Evolutionary conservation across 37 sponge, comb jelly and placozoan species (phyloP).

Genomic region (Agelas oroides): DNA sequence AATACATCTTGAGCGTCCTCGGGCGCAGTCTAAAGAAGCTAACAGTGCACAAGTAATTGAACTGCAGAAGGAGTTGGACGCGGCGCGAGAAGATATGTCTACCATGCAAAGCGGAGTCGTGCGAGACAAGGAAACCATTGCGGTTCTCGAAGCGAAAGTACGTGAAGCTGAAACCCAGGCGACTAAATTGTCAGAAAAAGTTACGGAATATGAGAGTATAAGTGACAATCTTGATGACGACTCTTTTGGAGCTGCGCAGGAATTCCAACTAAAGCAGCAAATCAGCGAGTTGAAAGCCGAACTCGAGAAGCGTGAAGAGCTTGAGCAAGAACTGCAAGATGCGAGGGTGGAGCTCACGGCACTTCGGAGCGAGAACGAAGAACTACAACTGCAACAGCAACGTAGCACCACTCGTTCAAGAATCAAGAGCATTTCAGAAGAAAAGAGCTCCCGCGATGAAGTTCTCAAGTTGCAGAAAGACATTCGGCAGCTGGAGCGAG

Average conservation of each 20-base stretch:
- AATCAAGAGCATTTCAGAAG: conserved; percentile 20
- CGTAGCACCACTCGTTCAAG: conserved; percentile 34
- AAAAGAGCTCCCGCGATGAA: conserved; percentile 32
- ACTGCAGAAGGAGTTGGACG: conserved; percentile 5
- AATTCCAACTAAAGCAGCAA: conserved; percentile 35
- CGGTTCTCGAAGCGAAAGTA: conserved; percentile 8
- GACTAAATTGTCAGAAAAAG: background rate
- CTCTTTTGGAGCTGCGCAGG: conserved; percentile 30
- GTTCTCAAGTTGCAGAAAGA: conserved; percentile 43
- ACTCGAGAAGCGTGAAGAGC: background rate
- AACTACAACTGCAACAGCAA: conserved; percentile 22
- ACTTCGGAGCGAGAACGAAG: conserved; percentile 13
- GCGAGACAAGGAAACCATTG: conserved; percentile 19
- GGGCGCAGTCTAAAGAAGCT: background rate
- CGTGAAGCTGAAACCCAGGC: background rate
- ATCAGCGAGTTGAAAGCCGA: conserved; percentile 21
- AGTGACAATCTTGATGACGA: conserved; percentile 42
- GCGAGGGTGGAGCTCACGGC: conserved; percentile 34
- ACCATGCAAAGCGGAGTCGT: background rate
- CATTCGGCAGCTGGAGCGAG: conserved; percentile 12
- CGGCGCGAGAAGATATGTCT: background rate
- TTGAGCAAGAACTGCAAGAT: conserved; percentile 32
- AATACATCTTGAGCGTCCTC: too few species aligned
- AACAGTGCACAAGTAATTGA: background rate
- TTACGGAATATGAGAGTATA: background rate